Percentiles rank a stretch among this genome's conserved stretches.
Conservation (phyloP, 2,888 invertebrate genomes). For the Heliconius charithonia region DNA sequence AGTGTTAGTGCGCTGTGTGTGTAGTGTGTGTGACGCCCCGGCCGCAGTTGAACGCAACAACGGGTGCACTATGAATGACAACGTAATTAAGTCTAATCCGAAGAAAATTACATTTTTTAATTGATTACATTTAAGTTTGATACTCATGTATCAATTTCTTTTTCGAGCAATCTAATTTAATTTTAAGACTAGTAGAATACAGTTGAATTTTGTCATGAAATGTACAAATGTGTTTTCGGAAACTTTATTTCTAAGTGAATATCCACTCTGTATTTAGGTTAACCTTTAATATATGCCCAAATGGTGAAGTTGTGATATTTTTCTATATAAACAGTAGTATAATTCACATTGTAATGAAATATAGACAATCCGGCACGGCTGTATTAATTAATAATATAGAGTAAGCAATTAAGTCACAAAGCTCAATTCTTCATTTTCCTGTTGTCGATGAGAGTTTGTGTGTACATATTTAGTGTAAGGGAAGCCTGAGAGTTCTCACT, state of each 20-base stretch:
- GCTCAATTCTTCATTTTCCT: constrained; percentile 76
- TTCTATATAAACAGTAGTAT: constrained; percentile 61
- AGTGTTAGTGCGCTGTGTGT: constrained; percentile 72
- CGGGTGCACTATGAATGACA: constrained; percentile 84
- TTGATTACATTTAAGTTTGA: constrained; percentile 75
- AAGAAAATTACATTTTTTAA: constrained; percentile 74
- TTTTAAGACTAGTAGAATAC: constrained; percentile 81
- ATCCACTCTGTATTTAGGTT: constrained; percentile 80
- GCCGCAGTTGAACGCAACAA: constrained; percentile 81
- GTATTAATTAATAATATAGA: constrained; percentile 58
- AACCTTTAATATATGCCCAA: constrained; percentile 67
- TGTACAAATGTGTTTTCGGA: constrained; percentile 83
- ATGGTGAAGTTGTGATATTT: constrained; percentile 83
- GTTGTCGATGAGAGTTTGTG: constrained; percentile 78
- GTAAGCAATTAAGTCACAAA: constrained; percentile 74
- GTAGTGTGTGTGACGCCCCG: constrained; percentile 81
- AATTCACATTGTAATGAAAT: constrained; percentile 54
- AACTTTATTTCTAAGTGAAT: constrained; percentile 80
- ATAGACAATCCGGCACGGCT: constrained; percentile 64
- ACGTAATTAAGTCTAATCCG: constrained; percentile 81
- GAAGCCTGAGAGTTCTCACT: constrained; percentile 76
- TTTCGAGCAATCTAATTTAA: constrained; percentile 61
- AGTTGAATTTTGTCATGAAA: constrained; percentile 83
- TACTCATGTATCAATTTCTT: constrained; percentile 75
- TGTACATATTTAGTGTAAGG: constrained; percentile 82